These are phyloP conservation scores for Petaurus breviceps DNA, from an alignment of 2,113 vertebrate species.

Conservation along the genomic window DNA sequence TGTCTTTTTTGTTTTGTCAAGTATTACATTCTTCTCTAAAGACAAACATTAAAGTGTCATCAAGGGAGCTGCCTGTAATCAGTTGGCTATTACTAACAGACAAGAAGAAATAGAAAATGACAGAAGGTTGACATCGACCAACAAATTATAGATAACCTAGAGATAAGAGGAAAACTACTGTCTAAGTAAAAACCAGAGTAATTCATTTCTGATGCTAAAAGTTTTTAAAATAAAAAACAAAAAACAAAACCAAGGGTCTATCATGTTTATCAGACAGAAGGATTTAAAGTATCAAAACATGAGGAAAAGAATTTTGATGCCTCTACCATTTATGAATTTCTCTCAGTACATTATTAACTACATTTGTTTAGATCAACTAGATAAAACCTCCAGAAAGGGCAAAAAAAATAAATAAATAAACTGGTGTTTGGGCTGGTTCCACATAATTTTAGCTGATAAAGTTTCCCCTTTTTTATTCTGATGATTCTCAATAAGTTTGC, in stretches of 20 bases:
- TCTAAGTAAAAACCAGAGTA: neutral
- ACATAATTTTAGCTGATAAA: neutral
- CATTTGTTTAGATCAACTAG: neutral
- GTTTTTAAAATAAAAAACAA: too few relatives aligned
- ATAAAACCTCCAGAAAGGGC: neutral
- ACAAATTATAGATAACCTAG: neutral
- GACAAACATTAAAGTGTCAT: neutral
- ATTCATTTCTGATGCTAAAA: conserved; percentile 9
- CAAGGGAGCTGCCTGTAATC: neutral
- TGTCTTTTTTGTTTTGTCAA: neutral
- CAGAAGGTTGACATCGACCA: neutral
- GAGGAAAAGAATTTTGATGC: neutral
- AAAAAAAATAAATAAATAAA: neutral
- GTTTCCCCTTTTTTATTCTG: neutral
- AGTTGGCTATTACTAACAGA: neutral
- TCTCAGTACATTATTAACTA: neutral
- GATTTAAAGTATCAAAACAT: neutral
- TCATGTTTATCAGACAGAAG: neutral
- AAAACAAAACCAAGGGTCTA: neutral
- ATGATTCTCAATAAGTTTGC: neutral
- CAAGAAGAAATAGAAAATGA: neutral
- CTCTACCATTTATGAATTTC: neutral
- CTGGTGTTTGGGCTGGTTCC: neutral
- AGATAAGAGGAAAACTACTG: neutral
- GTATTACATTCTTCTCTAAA: neutral